Conservation (phyloP, 2,888 invertebrate species). For the Sarcophaga carnaria region DNA sequence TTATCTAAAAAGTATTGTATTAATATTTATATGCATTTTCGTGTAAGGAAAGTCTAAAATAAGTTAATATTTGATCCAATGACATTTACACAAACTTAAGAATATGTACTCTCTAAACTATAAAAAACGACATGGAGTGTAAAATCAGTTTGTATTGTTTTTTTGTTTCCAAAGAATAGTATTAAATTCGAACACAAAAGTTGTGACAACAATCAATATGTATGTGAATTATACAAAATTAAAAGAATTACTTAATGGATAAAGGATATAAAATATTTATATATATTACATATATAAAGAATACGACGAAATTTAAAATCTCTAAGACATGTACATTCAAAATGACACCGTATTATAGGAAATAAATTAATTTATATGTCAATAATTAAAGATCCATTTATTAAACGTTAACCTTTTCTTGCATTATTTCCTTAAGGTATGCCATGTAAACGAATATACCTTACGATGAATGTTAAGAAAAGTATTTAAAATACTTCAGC, state of each 20-base stretch:
- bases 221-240: slow-evolving; percentile 39
- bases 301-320: slow-evolving; percentile 15
- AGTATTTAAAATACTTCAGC: slow-evolving; percentile 63
- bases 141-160: slow-evolving; percentile 23
- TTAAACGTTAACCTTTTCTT: slow-evolving; percentile 37
- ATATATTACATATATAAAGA: slow-evolving; percentile 9
- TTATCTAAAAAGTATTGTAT: slow-evolving; percentile 20
- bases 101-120: slow-evolving; percentile 21
- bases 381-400: slow-evolving; percentile 14
- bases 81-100: neutral
- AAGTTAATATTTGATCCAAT: neutral
- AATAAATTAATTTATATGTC: too few species aligned
- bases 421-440: neutral
- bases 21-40: neutral
- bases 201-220: slow-evolving; percentile 36
- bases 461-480: slow-evolving; percentile 21
- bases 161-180: slow-evolving; percentile 15
- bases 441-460: neutral
- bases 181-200: slow-evolving; percentile 16
- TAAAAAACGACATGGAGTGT: slow-evolving; percentile 50
- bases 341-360: neutral
- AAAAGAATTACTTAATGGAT: slow-evolving; percentile 47
- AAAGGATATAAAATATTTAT: slow-evolving; percentile 7
- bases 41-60: slow-evolving; percentile 6
- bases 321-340: slow-evolving; percentile 1